Evolutionary conservation across 1,140 invertebrate species (phyloP).

Genomic region (Hypsibius dujardini): DNA sequence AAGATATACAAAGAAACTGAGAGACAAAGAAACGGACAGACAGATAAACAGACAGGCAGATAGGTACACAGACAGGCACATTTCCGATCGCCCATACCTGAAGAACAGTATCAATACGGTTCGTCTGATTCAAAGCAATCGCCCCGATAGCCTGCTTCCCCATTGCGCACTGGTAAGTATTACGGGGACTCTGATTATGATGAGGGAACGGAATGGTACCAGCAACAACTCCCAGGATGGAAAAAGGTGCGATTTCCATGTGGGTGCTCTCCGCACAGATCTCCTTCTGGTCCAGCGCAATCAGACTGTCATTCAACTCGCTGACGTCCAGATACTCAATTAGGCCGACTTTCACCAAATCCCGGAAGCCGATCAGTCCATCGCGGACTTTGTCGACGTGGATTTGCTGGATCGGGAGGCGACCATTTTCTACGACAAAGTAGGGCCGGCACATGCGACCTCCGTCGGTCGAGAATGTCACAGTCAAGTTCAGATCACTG

Average conservation of each 20-base stretch:
- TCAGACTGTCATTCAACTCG: constrained; percentile 88
- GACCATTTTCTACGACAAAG: constrained; percentile 65
- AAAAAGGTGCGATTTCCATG: constrained; percentile 93
- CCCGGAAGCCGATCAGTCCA: constrained; percentile 69
- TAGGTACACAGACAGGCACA: no score
- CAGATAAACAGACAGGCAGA: no score
- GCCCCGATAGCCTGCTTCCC: constrained; percentile 94
- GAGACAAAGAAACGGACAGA: no score
- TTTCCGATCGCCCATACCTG: no score
- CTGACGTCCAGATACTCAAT: constrained; percentile 99
- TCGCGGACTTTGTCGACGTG: constrained; percentile 65
- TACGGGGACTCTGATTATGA: constrained; percentile 96
- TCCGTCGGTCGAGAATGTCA: constrained; percentile 56
- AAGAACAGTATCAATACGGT: constrained; percentile 87
- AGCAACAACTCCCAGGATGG: constrained; percentile 84
- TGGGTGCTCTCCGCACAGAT: constrained; percentile 67
- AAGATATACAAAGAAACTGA: no score
- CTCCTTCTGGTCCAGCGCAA: constrained; percentile 69
- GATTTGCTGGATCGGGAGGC: constrained; percentile 50
- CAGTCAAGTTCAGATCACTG: constrained; percentile 27
- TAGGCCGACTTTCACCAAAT: constrained; percentile 75
- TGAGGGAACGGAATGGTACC: constrained; percentile 94
- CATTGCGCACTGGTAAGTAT: constrained; percentile 99
- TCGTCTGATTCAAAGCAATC: constrained; percentile 90
- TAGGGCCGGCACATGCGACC: constrained; percentile 89